Evolutionary conservation across 2,797 vertebrate genomes (phyloP).

Genomic region (Columba guinea): DNA sequence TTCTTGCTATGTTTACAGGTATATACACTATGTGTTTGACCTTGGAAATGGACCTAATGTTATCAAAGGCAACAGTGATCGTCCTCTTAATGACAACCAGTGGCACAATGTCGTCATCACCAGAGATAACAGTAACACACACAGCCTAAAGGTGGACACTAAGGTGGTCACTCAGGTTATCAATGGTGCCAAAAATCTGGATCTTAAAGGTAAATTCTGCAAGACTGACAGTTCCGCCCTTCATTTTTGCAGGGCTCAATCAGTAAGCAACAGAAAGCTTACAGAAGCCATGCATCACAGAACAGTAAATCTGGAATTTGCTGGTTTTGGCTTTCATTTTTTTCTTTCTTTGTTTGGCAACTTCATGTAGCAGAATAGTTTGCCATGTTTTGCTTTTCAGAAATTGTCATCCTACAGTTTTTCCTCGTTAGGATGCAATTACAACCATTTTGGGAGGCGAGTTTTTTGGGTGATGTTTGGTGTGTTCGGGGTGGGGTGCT

Average conservation of each 20-base stretch:
- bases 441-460: background rate
- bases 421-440: background rate
- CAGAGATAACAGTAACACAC: conserved; percentile 95
- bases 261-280: background rate
- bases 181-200: conserved; percentile 98
- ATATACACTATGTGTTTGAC: conserved; percentile 98
- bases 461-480: too few relatives aligned
- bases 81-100: conserved; percentile 96
- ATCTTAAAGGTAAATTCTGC: conserved; percentile 87
- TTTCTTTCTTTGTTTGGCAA: background rate
- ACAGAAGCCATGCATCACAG: background rate
- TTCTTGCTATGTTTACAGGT: conserved; percentile 74
- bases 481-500: background rate
- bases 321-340: background rate
- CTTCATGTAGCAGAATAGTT: background rate
- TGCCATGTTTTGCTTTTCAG: background rate
- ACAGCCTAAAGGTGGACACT: conserved; percentile 94
- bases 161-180: conserved; percentile 93
- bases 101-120: conserved; percentile 99
- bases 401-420: background rate
- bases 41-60: conserved; percentile 97
- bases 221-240: background rate
- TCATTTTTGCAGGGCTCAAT: background rate
- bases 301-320: background rate
- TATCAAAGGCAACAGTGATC: conserved; percentile 95